phyloP scores from a whole-genome alignment of 2,797 vertebrate genomes.

The Gobio occitaniae region DNA sequence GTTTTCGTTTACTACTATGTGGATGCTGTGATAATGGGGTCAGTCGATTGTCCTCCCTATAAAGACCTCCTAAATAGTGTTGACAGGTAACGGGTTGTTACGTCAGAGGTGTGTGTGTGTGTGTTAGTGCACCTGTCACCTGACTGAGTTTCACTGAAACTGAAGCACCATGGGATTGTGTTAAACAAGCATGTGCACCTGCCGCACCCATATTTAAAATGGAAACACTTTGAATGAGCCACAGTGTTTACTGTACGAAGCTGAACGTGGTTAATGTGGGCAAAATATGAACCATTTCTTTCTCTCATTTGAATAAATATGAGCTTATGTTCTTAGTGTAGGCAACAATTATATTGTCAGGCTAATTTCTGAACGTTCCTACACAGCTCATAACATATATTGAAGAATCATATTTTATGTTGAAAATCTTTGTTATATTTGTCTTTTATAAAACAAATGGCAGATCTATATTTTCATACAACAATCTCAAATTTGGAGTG shows the following conservation, averaged over 20 bases:
- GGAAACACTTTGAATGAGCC: conserved; percentile 39
- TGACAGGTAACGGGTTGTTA: not conserved
- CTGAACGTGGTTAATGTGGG: conserved; percentile 19
- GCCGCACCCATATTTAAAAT: conserved; percentile 55
- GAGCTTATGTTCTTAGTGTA: not conserved
- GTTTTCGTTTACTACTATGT: not conserved
- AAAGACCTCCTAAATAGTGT: not conserved
- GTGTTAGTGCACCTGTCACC: conserved; percentile 33
- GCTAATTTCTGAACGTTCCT: not conserved
- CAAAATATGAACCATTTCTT: not conserved
- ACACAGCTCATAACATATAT: not conserved
- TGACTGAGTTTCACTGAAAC: conserved; percentile 73
- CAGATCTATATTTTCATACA: not conserved
- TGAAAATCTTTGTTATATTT: not conserved
- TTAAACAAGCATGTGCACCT: conserved; percentile 47
- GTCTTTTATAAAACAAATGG: not conserved
- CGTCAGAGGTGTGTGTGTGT: not conserved
- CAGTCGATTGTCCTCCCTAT: not conserved
- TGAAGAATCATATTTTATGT: not conserved
- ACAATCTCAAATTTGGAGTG: not conserved
- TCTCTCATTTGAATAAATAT: not conserved
- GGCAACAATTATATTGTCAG: not conserved
- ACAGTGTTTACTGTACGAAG: conserved; percentile 23
- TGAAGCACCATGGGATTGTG: conserved; percentile 55
- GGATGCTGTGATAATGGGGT: conserved; percentile 21